Base-by-base conservation (phyloP, 2,888 invertebrate species). In the Ceraclea dissimilis region DNA sequence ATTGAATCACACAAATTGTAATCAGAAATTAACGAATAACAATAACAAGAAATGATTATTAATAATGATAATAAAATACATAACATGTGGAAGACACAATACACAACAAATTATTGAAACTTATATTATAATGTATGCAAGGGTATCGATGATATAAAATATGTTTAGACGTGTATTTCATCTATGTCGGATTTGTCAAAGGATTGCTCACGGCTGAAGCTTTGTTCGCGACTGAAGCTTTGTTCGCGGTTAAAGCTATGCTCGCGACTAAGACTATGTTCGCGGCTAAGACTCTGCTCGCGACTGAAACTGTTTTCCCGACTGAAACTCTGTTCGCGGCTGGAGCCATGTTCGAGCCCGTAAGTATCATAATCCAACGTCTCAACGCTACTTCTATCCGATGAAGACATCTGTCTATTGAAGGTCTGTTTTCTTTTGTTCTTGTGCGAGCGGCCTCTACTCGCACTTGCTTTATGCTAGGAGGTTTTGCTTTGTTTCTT, bases 391-490 rank as follows among this genome's bases (percentile, higher is more conserved):
- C 76, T 76, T 61, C 76, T 76, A 58, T 76, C 72, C 1, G 76
- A 74, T 39, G 72, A 72, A 49, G 72, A 65, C 43, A 71, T 68
- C 44, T 71, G 70, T 58, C 73, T 74, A 48, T 71, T 66, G 21
- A 56, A 57, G 59, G 69, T 67, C 64, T 71, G 64, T 57, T 73
- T 69, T 64, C 71, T 75, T 63, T 74, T 69, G 60, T 75, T 72
- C 67, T 71, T 75, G 66, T 82, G 82, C 76, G 80, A 79, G 76
- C 81, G 82, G 76, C 82, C 82, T 74, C 76, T 81, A 64, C 70
- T 73, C 66, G 71, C 73, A 69, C 74, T 72, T 74, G 77, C 79
- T 79, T 78, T 83, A 75, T 83, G 82, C 81, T 83, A 82, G 79
- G 82, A 82, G 63, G 76, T 75, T 70, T 80, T 77, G 63, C 74